Conservation (phyloP, 1,140 invertebrate genomes). For the Drosophila funebris region DNA sequence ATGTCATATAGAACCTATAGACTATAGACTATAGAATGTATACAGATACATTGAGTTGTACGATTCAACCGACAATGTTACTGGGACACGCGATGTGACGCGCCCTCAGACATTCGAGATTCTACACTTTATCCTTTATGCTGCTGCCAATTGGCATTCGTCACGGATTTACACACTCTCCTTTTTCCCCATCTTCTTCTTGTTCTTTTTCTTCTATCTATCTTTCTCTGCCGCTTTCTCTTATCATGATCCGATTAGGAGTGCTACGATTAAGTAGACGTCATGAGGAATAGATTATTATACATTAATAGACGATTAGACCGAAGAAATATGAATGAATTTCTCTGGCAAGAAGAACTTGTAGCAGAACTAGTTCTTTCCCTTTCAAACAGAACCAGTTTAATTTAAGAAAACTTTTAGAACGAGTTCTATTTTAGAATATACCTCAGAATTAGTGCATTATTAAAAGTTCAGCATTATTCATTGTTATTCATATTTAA, state of each 20-base stretch:
- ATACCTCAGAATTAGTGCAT: too few species aligned
- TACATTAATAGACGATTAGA: not conserved
- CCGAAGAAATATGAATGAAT: not conserved
- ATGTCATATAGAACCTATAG: slow-evolving; percentile 27
- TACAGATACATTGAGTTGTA: slow-evolving; percentile 52
- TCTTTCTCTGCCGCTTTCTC: not conserved
- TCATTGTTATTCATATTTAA: too few species aligned
- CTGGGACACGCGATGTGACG: slow-evolving; percentile 59
- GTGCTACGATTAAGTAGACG: slow-evolving; percentile 4
- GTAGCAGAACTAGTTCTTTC: too few species aligned
- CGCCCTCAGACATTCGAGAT: slow-evolving; percentile 23
- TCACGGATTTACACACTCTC: slow-evolving; percentile 15
- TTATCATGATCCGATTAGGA: slow-evolving; percentile 5
- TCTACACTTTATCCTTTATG: slow-evolving; percentile 6
- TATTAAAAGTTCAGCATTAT: too few species aligned
- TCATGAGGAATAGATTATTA: not conserved
- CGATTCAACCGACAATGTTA: slow-evolving; percentile 43
- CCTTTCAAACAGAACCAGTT: too few species aligned
- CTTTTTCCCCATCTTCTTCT: not conserved
- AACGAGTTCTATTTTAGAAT: too few species aligned
- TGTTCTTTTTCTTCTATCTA: too few species aligned
- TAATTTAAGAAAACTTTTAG: too few species aligned
- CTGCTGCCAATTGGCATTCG: slow-evolving; percentile 16
- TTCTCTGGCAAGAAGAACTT: too few species aligned
- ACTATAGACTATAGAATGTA: slow-evolving; percentile 28